These are phyloP conservation scores for Solea solea DNA, from an alignment of 2,113 vertebrate genomes.

Conservation along the genomic window DNA sequence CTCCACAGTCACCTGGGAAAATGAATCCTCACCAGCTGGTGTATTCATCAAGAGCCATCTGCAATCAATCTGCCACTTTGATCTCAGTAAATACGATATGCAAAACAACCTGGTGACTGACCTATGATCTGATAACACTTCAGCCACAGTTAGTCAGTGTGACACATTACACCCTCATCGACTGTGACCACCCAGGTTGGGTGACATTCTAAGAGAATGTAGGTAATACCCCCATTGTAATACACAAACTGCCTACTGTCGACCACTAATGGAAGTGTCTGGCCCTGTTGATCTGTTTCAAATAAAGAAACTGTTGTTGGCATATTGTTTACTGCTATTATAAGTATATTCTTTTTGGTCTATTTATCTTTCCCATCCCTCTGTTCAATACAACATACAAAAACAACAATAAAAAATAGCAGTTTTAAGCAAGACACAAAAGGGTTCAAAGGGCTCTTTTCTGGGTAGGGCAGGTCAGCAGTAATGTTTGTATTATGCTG, in stretches of 20 bases:
- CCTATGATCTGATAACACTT: slow-evolving; percentile 28
- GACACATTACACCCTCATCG: slow-evolving; percentile 5
- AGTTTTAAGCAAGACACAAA: neutral
- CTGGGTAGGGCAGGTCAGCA: slow-evolving; percentile 6
- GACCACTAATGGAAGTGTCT: neutral
- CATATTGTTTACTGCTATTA: neutral
- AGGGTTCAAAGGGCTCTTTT: slow-evolving; percentile 17
- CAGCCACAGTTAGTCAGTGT: neutral
- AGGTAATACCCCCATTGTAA: neutral
- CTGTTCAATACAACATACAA: neutral
- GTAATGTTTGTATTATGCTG: slow-evolving; percentile 24
- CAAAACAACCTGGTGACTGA: neutral
- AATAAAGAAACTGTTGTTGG: neutral
- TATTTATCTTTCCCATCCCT: neutral
- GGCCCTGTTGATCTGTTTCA: neutral
- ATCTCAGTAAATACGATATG: slow-evolving; percentile 23
- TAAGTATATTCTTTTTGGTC: neutral
- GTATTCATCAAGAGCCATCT: slow-evolving; percentile 8
- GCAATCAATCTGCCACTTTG: slow-evolving; percentile 9
- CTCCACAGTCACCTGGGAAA: slow-evolving; percentile 1
- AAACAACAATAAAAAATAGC: neutral
- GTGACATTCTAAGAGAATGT: neutral
- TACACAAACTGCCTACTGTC: slow-evolving; percentile 1
- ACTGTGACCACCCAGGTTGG: slow-evolving; percentile 18
- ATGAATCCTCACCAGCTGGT: slow-evolving; percentile 4